phyloP scores from a whole-genome alignment of 2,113 vertebrate genomes.

The Sturnira hondurensis region DNA sequence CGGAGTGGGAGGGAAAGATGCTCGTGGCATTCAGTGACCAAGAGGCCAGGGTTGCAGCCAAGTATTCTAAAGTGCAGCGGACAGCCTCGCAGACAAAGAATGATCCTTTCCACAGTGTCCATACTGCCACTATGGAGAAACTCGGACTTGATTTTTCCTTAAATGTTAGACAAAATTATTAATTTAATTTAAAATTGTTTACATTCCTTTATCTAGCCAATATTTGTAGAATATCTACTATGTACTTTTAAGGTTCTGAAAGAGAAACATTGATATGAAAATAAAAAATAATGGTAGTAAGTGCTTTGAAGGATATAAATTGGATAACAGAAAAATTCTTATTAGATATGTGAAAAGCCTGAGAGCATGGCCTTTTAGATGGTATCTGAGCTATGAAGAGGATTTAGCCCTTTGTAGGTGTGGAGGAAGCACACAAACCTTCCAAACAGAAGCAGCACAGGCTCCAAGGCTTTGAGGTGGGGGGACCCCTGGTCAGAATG shows the following conservation, averaged over 20 bases:
- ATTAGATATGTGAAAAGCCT: neutral
- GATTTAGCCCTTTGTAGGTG: neutral
- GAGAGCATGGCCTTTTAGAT: neutral
- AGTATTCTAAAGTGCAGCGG: too few species aligned
- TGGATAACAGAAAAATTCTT: neutral
- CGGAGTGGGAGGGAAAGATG: too few species aligned
- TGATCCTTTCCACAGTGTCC: too few species aligned
- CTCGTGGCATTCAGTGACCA: too few species aligned
- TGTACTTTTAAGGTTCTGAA: neutral
- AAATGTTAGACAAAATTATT: neutral
- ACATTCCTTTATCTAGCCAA: neutral
- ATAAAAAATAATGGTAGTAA: neutral
- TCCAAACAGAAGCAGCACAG: neutral
- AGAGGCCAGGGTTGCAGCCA: too few species aligned
- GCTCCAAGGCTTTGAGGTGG: neutral
- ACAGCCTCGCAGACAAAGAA: too few species aligned
- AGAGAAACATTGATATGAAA: neutral
- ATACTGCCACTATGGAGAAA: neutral
- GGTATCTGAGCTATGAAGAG: neutral
- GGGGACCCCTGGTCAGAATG: neutral
- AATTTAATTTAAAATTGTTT: neutral
- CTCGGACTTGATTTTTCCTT: neutral
- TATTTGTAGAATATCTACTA: neutral
- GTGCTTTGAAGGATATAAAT: neutral
- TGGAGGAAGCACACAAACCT: neutral